Evolutionary conservation across 1,140 invertebrate species (phyloP), one percentile per base, ranked within the genome.

Genomic region (Drosophila repletoides): DNA sequence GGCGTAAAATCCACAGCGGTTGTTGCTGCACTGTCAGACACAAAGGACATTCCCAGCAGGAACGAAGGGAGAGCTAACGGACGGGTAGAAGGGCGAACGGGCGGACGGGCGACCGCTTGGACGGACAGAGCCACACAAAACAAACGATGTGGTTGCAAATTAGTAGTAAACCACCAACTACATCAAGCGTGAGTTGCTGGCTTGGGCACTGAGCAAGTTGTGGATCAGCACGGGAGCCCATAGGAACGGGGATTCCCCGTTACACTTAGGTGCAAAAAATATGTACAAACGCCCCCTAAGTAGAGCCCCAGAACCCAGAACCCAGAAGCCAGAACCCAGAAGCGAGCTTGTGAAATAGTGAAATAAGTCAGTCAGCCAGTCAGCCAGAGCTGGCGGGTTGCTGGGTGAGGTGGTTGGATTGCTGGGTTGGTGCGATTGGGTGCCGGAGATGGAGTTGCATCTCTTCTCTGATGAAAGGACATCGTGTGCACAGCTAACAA

Each of bases 101-200:
- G 14, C 19, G 4, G 19, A n/a, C 1, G 5, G 26, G n/a, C 3
- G 10, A 5, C 3, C 2, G n/a, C 22, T 2, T 10, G 40, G 60
- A 36, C 41, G 33, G 53, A 60, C 41, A 51, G 33, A 15, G 41
- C 71, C 77, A 66, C 79, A 83, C 79, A 84, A 86, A 84, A 84
- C 79, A 84, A 84, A 84, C 79, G 79, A 84, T 84, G 79, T 84
- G 79, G 79, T 84, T 84, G 79, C 79, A 84, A 84, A 84, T 84
- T 84, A 84, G 79, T 84, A 84, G 79, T 84, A 84, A 84, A 86
- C 79, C 79, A 86, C 76, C 75, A 84, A 84, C 79, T 84, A 84
- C 79, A 84, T 86, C 81, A 84, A 80, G 80, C 79, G 63, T 72
- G 71, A 86, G 79, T 69, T 55, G n/a, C 51, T 51, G 43, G 40